Conservation (phyloP, 2,797 vertebrate species). For the Typhlichthys eigenmanni region DNA sequence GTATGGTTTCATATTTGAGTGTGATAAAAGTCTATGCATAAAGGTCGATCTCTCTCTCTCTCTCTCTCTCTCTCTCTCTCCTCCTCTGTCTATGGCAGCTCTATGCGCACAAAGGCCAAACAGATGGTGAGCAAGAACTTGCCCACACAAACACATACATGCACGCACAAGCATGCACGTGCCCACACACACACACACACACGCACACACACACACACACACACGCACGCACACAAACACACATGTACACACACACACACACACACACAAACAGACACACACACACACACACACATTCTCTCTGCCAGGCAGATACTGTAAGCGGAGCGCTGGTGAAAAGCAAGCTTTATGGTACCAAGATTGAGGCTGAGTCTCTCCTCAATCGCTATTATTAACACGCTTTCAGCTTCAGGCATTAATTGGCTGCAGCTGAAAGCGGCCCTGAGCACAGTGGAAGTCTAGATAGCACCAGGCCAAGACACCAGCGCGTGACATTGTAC, state of each 20-base stretch:
- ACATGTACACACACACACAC: neutral
- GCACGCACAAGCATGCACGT: no score
- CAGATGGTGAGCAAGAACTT: neutral
- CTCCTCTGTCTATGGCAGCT: neutral
- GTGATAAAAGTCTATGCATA: no score
- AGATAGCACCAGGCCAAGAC: no score
- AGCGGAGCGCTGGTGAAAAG: slow-evolving; percentile 41
- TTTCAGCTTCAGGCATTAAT: slow-evolving; percentile 66
- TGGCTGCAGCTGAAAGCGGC: slow-evolving; percentile 16
- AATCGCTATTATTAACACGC: slow-evolving; percentile 54
- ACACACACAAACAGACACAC: neutral
- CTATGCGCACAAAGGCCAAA: neutral
- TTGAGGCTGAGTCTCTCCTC: slow-evolving; percentile 57
- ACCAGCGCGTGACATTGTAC: no score
- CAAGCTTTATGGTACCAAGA: slow-evolving; percentile 38
- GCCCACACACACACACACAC: neutral
- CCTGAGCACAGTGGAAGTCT: no score
- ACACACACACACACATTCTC: neutral
- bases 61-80: slow-evolving; percentile 1
- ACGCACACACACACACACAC: neutral
- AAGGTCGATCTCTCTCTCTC: neutral
- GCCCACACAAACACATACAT: neutral
- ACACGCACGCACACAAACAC: neutral
- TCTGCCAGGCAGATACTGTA: slow-evolving; percentile 35
- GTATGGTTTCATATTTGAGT: no score